A percentile compares a stretch with the other conserved stretches of the same genome.
Conservation (phyloP, 1,140 invertebrate species). For the Hydropsyche tenuis region DNA sequence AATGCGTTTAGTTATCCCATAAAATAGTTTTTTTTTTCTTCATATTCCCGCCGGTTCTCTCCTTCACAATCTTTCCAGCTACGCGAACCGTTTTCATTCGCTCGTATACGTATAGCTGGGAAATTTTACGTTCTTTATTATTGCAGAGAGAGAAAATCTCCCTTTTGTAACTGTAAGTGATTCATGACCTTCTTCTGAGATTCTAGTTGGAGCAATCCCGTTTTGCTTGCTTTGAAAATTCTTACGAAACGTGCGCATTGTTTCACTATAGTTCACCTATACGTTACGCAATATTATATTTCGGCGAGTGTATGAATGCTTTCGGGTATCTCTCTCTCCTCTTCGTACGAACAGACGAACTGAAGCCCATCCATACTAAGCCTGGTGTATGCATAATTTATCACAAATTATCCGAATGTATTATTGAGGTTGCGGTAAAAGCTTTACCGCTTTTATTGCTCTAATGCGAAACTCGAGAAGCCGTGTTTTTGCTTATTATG, state of each 20-base stretch:
- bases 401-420: conserved; percentile 20
- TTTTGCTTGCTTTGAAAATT: too few species aligned
- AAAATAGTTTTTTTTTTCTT: conserved; percentile 24
- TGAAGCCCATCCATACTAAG: neutral
- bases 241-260: too few species aligned
- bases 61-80: too few species aligned
- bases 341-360: neutral
- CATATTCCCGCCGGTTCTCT: too few species aligned
- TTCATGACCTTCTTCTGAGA: conserved; percentile 21
- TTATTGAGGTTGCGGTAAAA: conserved; percentile 9
- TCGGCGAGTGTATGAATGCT: neutral
- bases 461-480: neutral
- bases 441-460: neutral
- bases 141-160: neutral
- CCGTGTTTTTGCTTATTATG: conserved; percentile 1
- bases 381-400: conserved; percentile 17
- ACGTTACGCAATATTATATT: too few species aligned
- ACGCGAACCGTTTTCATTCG: neutral
- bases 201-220: neutral
- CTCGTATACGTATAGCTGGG: conserved; percentile 2
- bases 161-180: conserved; percentile 36
- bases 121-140: conserved; percentile 28
- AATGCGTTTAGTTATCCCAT: conserved; percentile 28
- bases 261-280: too few species aligned
- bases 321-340: neutral